Evolutionary conservation across 1,140 invertebrate genomes (phyloP).

Genomic region (Hyles euphorbiae): DNA sequence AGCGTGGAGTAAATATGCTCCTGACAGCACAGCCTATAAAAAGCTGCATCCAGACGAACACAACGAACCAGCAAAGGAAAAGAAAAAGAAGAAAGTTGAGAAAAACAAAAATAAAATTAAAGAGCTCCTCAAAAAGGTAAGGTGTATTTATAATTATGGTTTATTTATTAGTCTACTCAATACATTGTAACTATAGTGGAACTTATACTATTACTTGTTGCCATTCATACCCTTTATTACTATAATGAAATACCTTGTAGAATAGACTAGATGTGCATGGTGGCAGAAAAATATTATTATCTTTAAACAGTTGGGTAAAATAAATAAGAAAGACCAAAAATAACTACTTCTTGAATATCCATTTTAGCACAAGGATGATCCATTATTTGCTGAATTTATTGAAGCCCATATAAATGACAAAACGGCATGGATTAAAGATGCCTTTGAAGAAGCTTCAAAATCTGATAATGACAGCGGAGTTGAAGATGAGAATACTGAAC

Average conservation of each 20-base stretch:
- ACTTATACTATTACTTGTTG: too few species aligned
- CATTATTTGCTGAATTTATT: conserved; percentile 92
- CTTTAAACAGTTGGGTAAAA: too few species aligned
- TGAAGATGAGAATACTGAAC: conserved; percentile 37
- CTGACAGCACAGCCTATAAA: conserved; percentile 81
- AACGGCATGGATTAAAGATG: conserved; percentile 84
- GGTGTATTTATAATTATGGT: too few species aligned
- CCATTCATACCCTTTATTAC: too few species aligned
- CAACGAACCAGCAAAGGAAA: conserved; percentile 24
- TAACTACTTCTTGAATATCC: too few species aligned
- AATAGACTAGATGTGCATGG: too few species aligned
- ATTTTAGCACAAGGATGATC: conserved; percentile 89
- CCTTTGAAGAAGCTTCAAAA: conserved; percentile 55
- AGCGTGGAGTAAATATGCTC: conserved; percentile 91
- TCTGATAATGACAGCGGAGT: conserved; percentile 59
- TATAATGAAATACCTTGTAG: too few species aligned
- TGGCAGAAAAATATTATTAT: too few species aligned
- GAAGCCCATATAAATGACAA: conserved; percentile 82
- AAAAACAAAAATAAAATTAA: conserved; percentile 76
- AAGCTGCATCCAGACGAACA: conserved; percentile 70
- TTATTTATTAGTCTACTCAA: too few species aligned
- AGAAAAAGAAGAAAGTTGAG: conserved; percentile 59
- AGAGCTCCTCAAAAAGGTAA: conserved; percentile 80
- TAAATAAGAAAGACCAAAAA: too few species aligned
- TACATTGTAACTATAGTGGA: too few species aligned